Percentiles rank a stretch among this genome's conserved stretches.
Evolutionary conservation across 2,113 vertebrate genomes (phyloP).

Genomic region (Columba livia): DNA sequence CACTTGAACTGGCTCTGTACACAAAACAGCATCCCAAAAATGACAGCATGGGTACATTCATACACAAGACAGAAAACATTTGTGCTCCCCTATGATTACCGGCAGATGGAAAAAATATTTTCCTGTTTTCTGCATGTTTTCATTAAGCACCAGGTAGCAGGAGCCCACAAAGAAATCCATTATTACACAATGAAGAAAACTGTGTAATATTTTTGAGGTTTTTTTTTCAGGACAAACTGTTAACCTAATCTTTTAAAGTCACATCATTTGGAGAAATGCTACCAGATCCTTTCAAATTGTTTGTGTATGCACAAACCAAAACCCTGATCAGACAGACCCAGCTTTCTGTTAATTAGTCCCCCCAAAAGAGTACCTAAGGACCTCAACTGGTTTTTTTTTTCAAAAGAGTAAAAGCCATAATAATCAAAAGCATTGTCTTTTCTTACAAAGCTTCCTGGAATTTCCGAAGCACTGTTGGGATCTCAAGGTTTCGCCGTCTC

Average conservation of each 20-base stretch:
- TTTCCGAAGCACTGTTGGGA: slow-evolving; percentile 86
- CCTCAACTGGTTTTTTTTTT: not conserved
- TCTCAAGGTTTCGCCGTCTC: slow-evolving; percentile 83
- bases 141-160: not conserved
- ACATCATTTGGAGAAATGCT: not conserved
- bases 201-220: not conserved
- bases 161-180: not conserved
- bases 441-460: slow-evolving; percentile 93
- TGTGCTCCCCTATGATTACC: not conserved
- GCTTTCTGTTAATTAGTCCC: not conserved
- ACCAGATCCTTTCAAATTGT: not conserved
- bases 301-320: not conserved
- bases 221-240: not conserved
- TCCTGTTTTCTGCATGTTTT: not conserved
- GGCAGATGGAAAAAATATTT: not conserved
- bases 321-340: not conserved
- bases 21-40: not conserved
- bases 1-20: not conserved
- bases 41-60: not conserved
- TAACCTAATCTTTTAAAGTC: not conserved
- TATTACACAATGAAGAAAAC: not conserved
- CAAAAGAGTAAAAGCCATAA: not conserved
- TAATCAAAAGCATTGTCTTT: not conserved
- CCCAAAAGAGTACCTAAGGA: not conserved
- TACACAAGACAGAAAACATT: not conserved